Evolutionary conservation across 2,888 invertebrate species (phyloP), one percentile per base, ranked within the genome.

Genomic region (Abrostola tripartita): DNA sequence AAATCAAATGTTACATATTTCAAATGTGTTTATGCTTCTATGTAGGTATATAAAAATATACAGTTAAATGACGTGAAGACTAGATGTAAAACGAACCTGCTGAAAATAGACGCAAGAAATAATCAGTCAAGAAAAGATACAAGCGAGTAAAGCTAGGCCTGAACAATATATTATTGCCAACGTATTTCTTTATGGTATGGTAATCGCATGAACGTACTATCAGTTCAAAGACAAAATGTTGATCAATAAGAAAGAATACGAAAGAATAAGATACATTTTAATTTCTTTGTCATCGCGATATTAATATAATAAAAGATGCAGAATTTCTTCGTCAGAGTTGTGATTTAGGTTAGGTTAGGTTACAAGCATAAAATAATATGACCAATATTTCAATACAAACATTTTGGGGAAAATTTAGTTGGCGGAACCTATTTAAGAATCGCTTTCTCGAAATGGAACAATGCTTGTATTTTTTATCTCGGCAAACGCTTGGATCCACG

Each of bases 361-460:
- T n/a, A n/a, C n/a, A n/a, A n/a, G n/a, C n/a, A n/a, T n/a, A n/a
- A n/a, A n/a, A n/a, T 24, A 24, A 24, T 24, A 24, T 24, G 24
- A 24, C 24, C 1, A 24, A 24, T 24, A 42, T 42, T 6, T 55
- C 49, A 24, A n/a, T 41, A 37, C 41, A 24, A 38, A 14, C 42
- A 14, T 44, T n/a, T n/a, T n/a, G n/a, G 24, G 50, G 38, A 62
- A 59, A 36, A 61, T 52, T 11, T 53, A 11, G 41, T 44, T 14
- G 51, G 35, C 42, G 36, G 38, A 70, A 47, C 37, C 24, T 24
- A 24, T 24, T 24, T 47, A 49, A 53, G 37, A 63, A 56, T 47
- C 52, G 62, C 14, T 42, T 71, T 63, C 59, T 70, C 56, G 71
- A 60, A 71, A 67, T 53, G 40, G 24, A 67, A 68, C 68, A 74